Base-by-base conservation (phyloP, 2,113 vertebrate genomes). In the Poeciliopsis turrubarensis region DNA sequence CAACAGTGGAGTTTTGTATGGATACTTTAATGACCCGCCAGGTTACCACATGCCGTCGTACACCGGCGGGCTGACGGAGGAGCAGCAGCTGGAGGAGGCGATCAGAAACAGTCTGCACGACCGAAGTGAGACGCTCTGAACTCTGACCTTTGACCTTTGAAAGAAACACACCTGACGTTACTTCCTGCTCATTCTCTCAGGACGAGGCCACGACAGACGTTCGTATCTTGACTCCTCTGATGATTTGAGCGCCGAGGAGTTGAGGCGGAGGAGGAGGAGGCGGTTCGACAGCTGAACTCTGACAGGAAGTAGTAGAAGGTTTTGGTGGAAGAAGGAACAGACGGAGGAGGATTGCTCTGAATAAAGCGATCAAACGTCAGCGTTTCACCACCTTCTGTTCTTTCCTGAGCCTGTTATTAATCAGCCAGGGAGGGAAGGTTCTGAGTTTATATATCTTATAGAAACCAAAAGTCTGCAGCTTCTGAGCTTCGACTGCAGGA, bases 11-110 rank as follows among this genome's bases (percentile, higher is more conserved):
- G 39, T 72, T 65, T 2, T 65, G 62, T 39, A 82, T 5, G 32
- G 70, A 30, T 27, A 62, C n/a, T n/a, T 57, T 29, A 77, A 47
- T 8, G 2, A 71, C 31, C 30, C 83, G 37, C 37, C 86, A 94
- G 25, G 60, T 0, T 93, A 96, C 77, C 92, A 73, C 29, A 0
- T 67, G 4, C 7, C 79, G 1, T 26, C 76, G 27, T 84, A 80
- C 4, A 65, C 96, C 0, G 95, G 91, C 1, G 96, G 96, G 3
- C 89, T 98, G 78, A 95, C 91, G 3, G 98, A 98, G 81, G 95
- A 96, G 12, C 95, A 98, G 65, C 97, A 99, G 88, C 86, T 96
- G 57, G 92, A 97, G 73, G 92, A 88, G 19, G 97, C 97, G 2
- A 25, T 97, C n/a, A 92, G 91, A 25, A 96, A 96, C 93, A 98